Conservation (phyloP, 2,888 invertebrate species). For the Teleiodes luculella region DNA sequence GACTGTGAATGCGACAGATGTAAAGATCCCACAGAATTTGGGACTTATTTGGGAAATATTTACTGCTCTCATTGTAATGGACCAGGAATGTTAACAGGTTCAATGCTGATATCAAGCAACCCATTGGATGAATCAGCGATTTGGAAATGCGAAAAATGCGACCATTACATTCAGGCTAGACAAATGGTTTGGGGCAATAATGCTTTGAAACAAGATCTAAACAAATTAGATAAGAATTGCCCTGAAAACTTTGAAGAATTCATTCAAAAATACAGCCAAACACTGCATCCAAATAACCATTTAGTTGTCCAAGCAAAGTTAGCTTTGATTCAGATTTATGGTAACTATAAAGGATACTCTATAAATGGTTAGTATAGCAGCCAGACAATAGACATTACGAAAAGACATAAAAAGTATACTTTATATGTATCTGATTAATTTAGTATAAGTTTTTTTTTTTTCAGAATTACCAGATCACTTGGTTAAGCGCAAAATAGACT, state of each 20-base stretch:
- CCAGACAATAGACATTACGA: too few relatives aligned
- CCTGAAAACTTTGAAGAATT: conserved; percentile 81
- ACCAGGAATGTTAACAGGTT: conserved; percentile 51
- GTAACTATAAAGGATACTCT: conserved; percentile 76
- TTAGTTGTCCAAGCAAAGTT: conserved; percentile 84
- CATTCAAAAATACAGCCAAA: conserved; percentile 79
- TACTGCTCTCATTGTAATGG: conserved; percentile 81
- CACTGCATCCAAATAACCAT: conserved; percentile 83
- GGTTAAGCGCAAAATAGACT: conserved; percentile 79
- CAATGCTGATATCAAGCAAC: conserved; percentile 78
- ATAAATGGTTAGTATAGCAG: conserved; percentile 75
- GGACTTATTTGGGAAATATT: conserved; percentile 81
- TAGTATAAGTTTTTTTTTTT: conserved; percentile 21
- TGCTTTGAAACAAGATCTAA: conserved; percentile 79
- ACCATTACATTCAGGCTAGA: conserved; percentile 73
- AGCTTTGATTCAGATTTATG: conserved; percentile 83
- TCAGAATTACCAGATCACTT: conserved; percentile 78
- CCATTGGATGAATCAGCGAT: conserved; percentile 78
- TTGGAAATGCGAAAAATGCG: conserved; percentile 84
- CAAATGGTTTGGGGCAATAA: conserved; percentile 81
- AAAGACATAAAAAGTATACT: too few relatives aligned
- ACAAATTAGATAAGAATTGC: conserved; percentile 69
- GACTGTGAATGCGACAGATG: conserved; percentile 83
- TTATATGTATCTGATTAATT: background rate
- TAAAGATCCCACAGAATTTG: conserved; percentile 83